Evolutionary conservation across 2,113 vertebrate genomes (phyloP).

Genomic region (Mormyrus lacerda): DNA sequence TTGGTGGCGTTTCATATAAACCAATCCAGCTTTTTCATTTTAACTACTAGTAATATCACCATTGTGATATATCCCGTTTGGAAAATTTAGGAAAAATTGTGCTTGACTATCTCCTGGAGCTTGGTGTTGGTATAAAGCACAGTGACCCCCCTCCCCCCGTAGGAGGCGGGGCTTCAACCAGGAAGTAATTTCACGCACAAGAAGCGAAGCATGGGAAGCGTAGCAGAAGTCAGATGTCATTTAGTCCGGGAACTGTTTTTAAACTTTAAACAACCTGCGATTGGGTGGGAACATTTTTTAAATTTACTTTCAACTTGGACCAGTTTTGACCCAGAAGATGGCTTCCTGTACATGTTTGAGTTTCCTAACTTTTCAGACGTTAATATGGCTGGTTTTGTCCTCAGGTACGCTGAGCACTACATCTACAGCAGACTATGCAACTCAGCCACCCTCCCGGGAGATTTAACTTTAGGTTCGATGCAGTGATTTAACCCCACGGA

Average conservation of each 20-base stretch:
- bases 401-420: slow-evolving; percentile 28
- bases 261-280: background rate
- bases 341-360: slow-evolving; percentile 9
- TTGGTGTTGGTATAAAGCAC: background rate
- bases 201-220: background rate
- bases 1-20: background rate
- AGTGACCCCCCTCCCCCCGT: background rate
- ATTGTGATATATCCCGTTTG: background rate
- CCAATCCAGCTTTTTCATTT: background rate
- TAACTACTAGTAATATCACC: background rate
- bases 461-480: background rate
- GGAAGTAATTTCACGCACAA: background rate
- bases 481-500: background rate
- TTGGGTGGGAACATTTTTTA: background rate
- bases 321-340: background rate
- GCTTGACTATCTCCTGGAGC: background rate
- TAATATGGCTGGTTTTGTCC: background rate
- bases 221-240: background rate
- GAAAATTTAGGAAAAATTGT: background rate
- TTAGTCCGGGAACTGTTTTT: background rate
- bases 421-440: background rate
- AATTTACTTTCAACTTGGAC: background rate
- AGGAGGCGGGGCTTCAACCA: background rate
- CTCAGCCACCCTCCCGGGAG: background rate
- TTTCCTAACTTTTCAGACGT: slow-evolving; percentile 28